Conservation (phyloP, 2,797 vertebrate genomes). For the Pseudomugil gertrudae region DNA sequence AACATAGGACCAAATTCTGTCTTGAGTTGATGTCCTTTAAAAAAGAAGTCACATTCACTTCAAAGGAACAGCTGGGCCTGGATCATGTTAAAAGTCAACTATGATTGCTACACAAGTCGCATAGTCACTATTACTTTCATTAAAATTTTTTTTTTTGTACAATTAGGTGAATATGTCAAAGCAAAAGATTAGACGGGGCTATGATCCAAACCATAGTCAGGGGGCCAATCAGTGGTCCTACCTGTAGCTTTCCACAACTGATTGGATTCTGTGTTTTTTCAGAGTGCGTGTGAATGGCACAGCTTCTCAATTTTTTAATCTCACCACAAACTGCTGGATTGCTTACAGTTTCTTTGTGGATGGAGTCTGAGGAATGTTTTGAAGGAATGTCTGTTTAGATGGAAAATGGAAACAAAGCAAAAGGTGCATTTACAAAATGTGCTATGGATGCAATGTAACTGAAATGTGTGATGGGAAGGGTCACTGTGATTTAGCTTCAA, state of each 20-base stretch:
- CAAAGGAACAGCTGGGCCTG: constrained; percentile 53
- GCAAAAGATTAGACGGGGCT: constrained; percentile 58
- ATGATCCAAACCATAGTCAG: constrained; percentile 45
- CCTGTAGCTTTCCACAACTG: constrained; percentile 71
- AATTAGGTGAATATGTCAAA: constrained; percentile 65
- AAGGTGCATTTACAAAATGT: constrained; percentile 71
- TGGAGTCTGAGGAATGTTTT: constrained; percentile 63
- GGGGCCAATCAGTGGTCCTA: constrained; percentile 58
- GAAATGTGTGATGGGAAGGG: constrained; percentile 56
- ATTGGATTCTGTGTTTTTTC: constrained; percentile 76
- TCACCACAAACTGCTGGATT: constrained; percentile 66
- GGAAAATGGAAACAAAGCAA: constrained; percentile 49
- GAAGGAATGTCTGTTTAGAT: constrained; percentile 64
- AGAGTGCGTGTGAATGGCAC: constrained; percentile 74
- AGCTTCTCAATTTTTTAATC: constrained; percentile 73
- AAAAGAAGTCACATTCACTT: constrained; percentile 40
- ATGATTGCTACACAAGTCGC: constrained; percentile 76
- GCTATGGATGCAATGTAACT: constrained; percentile 52
- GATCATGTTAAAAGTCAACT: constrained; percentile 78
- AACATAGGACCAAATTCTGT: constrained; percentile 61
- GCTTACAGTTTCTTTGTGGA: constrained; percentile 42
- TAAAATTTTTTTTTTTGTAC: constrained; percentile 62
- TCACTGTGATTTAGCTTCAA: constrained; percentile 76
- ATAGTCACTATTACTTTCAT: constrained; percentile 61
- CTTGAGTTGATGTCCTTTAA: constrained; percentile 41